Evolutionary conservation across 30 jellyfish, hydroid and myxozoan species (phyloP).

Genomic region (Mastigias papua): DNA sequence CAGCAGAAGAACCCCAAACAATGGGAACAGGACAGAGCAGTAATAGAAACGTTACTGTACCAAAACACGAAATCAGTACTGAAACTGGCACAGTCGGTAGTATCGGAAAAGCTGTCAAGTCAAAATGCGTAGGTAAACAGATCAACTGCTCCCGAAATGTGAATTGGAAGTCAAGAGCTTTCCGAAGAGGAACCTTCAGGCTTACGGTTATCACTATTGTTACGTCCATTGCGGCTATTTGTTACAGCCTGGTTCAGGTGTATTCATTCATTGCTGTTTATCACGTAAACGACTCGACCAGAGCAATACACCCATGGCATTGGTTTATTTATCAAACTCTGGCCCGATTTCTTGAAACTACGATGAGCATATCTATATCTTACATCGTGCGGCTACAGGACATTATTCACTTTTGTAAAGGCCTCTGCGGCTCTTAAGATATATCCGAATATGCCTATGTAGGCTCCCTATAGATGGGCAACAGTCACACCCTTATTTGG

Average conservation of each 20-base stretch:
- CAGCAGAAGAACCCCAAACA: background rate
- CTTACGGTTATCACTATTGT: constrained; percentile 44
- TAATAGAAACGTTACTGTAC: background rate
- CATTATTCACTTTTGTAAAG: background rate
- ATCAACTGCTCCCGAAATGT: background rate
- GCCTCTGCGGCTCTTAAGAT: background rate
- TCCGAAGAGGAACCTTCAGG: constrained; percentile 17
- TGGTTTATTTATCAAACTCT: constrained; percentile 65
- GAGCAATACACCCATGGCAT: constrained; percentile 42
- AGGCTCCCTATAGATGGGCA: background rate
- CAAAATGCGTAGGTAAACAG: background rate
- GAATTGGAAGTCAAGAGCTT: constrained; percentile 6
- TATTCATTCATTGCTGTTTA: constrained; percentile 46
- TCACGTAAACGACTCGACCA: constrained; percentile 19
- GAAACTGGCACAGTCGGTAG: background rate
- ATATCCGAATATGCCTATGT: background rate
- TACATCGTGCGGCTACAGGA: constrained; percentile 53
- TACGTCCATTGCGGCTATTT: constrained; percentile 45
- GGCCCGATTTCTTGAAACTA: constrained; percentile 53
- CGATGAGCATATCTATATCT: constrained; percentile 52
- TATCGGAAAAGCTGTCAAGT: background rate
- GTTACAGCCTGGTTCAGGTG: constrained; percentile 45
- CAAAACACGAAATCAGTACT: background rate
- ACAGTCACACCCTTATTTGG: too few relatives aligned
- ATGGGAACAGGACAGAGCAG: background rate